These are phyloP conservation scores for Icerya purchasi DNA, from an alignment of 2,888 invertebrate genomes.

Conservation along the genomic window DNA sequence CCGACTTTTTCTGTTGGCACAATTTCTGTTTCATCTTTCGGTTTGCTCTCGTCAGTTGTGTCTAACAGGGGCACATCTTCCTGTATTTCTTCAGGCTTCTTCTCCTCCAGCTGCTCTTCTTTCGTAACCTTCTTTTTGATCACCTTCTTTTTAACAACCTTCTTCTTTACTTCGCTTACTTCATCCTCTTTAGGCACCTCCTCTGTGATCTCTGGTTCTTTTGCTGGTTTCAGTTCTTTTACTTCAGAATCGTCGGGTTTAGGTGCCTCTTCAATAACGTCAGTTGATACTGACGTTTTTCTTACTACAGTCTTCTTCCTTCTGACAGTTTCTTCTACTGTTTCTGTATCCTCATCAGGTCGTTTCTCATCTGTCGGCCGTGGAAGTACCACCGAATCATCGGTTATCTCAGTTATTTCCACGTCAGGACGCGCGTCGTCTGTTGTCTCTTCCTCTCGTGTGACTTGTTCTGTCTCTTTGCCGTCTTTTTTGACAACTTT, in stretches of 20 bases:
- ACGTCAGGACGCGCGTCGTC: no score
- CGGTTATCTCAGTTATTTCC: no score
- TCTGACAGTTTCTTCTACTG: not conserved
- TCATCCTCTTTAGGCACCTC: not conserved
- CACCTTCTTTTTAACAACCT: not conserved
- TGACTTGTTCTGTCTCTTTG: no score
- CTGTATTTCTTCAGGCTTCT: no score
- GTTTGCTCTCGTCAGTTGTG: no score
- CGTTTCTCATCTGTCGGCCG: constrained; percentile 6
- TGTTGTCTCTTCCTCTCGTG: no score
- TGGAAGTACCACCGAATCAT: no score
- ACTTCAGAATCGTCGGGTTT: not conserved
- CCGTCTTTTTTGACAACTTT: no score
- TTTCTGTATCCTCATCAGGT: constrained; percentile 5
- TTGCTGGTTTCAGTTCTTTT: not conserved
- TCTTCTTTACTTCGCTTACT: not conserved
- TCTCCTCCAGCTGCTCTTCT: not conserved
- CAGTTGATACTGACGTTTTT: not conserved
- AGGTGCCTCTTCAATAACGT: not conserved
- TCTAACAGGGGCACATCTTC: no score
- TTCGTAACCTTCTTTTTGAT: not conserved
- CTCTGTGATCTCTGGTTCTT: not conserved
- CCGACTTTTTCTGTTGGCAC: no score
- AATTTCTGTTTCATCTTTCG: no score
- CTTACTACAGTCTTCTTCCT: not conserved